Percentiles rank a stretch among this genome's conserved stretches.
Conservation (phyloP, 2,888 invertebrate genomes). For the Lithophane ornitopus region DNA sequence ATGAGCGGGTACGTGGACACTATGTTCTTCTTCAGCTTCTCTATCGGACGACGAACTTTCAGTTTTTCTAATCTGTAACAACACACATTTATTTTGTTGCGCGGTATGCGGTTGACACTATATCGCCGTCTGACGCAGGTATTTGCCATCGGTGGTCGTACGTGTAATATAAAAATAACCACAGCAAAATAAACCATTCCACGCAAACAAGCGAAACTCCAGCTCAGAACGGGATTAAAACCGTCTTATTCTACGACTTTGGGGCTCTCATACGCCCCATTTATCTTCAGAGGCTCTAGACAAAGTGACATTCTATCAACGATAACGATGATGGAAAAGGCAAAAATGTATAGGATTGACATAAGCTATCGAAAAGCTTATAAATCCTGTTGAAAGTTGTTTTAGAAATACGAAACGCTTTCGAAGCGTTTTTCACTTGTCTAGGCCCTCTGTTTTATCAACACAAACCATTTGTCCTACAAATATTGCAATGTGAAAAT, state of each 20-base stretch:
- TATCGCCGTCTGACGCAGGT: background rate
- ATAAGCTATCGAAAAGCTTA: too few species aligned
- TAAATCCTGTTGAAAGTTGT: too few species aligned
- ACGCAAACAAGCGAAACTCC: too few species aligned
- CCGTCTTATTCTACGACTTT: background rate
- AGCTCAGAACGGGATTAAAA: too few species aligned
- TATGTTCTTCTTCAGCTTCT: conserved; percentile 84
- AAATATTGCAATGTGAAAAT: background rate
- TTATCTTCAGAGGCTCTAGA: too few species aligned
- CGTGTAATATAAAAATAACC: background rate
- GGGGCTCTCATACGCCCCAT: background rate
- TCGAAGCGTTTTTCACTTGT: too few species aligned
- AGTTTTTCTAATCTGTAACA: conserved; percentile 79
- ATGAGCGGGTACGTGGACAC: conserved; percentile 92
- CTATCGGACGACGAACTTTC: conserved; percentile 78
- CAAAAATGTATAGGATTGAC: too few species aligned
- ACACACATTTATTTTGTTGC: background rate
- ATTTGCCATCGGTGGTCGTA: background rate
- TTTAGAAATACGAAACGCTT: too few species aligned
- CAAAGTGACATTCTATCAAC: too few species aligned
- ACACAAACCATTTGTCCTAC: too few species aligned
- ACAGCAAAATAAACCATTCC: background rate
- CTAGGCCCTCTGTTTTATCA: too few species aligned
- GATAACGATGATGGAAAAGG: too few species aligned
- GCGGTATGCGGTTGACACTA: background rate